Conservation (phyloP, 2,888 invertebrate genomes). For the Melipona beecheii region DNA sequence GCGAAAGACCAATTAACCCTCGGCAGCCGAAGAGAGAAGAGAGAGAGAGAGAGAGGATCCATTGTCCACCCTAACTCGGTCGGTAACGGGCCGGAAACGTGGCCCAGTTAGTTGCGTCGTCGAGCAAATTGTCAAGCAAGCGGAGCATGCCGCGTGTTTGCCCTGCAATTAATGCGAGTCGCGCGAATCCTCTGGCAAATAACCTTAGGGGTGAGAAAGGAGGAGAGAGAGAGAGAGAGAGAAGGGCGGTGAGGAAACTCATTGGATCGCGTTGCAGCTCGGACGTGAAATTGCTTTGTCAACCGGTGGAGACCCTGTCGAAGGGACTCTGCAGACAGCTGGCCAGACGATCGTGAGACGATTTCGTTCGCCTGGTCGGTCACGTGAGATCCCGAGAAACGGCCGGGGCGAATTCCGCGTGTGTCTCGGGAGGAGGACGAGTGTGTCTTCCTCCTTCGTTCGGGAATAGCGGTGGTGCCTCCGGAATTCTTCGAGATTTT, state of each 20-base stretch:
- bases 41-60: not conserved
- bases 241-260: conserved; percentile 23
- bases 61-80: not conserved
- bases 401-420: conserved; percentile 10
- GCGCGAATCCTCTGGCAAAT: conserved; percentile 46
- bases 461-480: not conserved
- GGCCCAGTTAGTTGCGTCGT: conserved; percentile 23
- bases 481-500: not conserved
- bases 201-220: conserved; percentile 6
- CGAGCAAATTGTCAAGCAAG: conserved; percentile 44
- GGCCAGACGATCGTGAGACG: conserved; percentile 66
- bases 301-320: conserved; percentile 49
- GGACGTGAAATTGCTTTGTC: conserved; percentile 70
- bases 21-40: not conserved
- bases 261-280: conserved; percentile 51
- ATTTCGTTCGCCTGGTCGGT: conserved; percentile 63
- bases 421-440: not conserved
- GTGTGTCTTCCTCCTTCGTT: not conserved
- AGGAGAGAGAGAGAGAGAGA: not conserved
- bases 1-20: conserved; percentile 12
- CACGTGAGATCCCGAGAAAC: conserved; percentile 41
- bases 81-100: not conserved
- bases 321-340: conserved; percentile 42
- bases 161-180: conserved; percentile 53
- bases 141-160: conserved; percentile 37